phyloP scores from a whole-genome alignment of 2,113 vertebrate genomes.

The Ciconia boyciana region DNA sequence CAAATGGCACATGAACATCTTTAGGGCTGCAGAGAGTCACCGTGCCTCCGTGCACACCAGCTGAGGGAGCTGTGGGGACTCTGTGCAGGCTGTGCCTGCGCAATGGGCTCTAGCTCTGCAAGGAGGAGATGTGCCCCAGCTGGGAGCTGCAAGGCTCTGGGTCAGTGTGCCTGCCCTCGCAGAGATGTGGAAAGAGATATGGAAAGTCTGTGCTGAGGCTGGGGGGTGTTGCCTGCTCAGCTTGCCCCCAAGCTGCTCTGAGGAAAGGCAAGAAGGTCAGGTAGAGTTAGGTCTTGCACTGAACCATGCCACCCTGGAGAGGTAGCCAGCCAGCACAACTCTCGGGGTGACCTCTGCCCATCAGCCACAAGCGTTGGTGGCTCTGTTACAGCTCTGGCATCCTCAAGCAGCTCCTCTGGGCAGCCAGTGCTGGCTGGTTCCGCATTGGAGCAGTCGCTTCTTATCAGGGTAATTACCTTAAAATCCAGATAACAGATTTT shows the following conservation, averaged over 20 bases:
- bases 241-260: background rate
- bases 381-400: background rate
- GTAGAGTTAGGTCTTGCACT: background rate
- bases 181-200: background rate
- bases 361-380: background rate
- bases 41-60: fast-evolving
- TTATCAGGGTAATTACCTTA: background rate
- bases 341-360: background rate
- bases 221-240: background rate
- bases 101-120: background rate
- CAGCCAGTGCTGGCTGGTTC: background rate
- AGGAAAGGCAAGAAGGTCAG: background rate
- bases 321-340: background rate
- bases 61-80: background rate
- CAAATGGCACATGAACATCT: background rate
- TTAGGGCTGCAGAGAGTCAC: background rate
- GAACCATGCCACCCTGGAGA: background rate
- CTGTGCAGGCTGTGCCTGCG: background rate
- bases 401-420: background rate
- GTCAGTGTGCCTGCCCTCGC: fast-evolving
- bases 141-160: background rate
- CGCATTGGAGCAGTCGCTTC: fast-evolving
- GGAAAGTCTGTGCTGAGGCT: background rate
- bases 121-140: background rate
- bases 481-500: background rate